Percentiles rank a stretch among this genome's conserved stretches.
These are phyloP conservation scores for Drosophila virilis DNA, from an alignment of 1,140 invertebrate genomes.

Conservation along the genomic window DNA sequence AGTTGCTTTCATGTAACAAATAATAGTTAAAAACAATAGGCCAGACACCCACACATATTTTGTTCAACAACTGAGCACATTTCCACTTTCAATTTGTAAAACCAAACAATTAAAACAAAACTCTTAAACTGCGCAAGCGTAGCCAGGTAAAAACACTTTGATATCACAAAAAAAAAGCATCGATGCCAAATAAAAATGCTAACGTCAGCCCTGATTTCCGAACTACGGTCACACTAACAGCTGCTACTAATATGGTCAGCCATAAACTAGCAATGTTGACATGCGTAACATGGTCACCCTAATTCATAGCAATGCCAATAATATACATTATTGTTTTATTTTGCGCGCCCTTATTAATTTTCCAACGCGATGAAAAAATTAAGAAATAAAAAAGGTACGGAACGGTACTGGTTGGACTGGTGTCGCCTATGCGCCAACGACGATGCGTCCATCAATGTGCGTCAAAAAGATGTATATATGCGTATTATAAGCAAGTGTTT, in stretches of 20 bases:
- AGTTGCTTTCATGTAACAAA: neutral
- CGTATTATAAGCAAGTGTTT: constrained; percentile 58
- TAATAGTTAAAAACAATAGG: neutral
- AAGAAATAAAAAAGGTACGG: neutral
- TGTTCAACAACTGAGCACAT: constrained; percentile 26
- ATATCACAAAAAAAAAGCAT: constrained; percentile 15
- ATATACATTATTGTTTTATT: neutral
- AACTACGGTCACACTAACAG: constrained; percentile 34
- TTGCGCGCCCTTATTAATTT: neutral
- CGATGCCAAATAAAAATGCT: constrained; percentile 14
- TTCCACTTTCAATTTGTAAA: neutral
- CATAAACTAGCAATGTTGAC: too few species aligned
- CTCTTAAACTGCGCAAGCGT: constrained; percentile 47
- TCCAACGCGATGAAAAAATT: neutral
- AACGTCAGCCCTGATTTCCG: neutral
- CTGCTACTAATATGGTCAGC: constrained; percentile 18
- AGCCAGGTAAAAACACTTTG: constrained; percentile 34
- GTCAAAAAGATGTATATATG: constrained; percentile 36
- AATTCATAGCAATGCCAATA: constrained; percentile 1
- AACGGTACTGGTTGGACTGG: constrained; percentile 50
- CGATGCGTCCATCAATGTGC: constrained; percentile 33
- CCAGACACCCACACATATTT: neutral
- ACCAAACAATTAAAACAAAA: constrained; percentile 18
- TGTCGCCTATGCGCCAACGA: constrained; percentile 61
- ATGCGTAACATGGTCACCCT: constrained; percentile 6